Evolutionary conservation across 2,113 vertebrate species (phyloP).

Genomic region (Pseudorectes ferrugineus): DNA sequence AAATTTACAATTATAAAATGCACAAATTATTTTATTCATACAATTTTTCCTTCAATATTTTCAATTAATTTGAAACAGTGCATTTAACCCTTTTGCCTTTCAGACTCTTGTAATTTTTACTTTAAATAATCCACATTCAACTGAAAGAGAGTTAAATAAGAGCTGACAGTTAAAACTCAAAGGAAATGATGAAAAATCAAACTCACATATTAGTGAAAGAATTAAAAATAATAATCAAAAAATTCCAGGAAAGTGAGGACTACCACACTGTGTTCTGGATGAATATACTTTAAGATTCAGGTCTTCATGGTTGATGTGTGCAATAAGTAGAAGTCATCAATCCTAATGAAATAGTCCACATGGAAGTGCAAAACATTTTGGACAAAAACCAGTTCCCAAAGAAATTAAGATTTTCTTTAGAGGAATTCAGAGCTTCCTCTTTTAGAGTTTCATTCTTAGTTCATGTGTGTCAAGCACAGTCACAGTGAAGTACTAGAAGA

Average conservation of each 20-base stretch:
- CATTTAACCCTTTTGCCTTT: background rate
- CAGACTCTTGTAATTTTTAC: background rate
- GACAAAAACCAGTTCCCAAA: background rate
- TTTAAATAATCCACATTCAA: background rate
- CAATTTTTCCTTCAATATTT: background rate
- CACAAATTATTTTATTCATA: background rate
- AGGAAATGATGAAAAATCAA: background rate
- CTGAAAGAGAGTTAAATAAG: background rate
- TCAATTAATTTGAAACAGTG: background rate
- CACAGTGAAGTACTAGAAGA: background rate
- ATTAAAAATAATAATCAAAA: background rate
- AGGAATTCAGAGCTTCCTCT: background rate
- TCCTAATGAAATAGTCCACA: background rate
- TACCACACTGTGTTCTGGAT: background rate
- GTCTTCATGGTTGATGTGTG: background rate
- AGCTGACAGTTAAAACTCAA: background rate
- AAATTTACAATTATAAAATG: background rate
- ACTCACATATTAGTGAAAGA: background rate
- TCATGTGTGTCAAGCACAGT: fast-evolving
- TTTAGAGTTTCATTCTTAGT: background rate
- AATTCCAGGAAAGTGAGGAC: background rate
- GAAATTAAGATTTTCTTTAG: background rate
- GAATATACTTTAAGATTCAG: background rate
- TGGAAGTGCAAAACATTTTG: background rate
- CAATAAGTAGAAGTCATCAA: background rate